phyloP scores from a whole-genome alignment of 2,113 vertebrate species.

The Canis aureus region DNA sequence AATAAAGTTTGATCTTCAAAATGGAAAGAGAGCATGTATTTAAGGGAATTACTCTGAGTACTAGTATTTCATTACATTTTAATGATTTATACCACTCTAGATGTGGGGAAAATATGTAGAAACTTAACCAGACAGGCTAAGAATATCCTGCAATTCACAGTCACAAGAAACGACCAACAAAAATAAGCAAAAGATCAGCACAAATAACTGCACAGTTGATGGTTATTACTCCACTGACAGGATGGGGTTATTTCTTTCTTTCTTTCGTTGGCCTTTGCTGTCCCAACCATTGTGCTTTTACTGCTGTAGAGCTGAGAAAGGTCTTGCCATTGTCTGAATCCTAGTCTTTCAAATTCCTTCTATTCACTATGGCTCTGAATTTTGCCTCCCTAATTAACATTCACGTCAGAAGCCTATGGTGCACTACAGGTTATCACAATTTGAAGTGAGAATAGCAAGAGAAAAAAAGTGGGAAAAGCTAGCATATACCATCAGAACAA shows the following conservation, averaged over 20 bases:
- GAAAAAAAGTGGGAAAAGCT: slow-evolving; percentile 15
- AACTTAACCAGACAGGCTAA: not conserved
- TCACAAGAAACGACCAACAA: not conserved
- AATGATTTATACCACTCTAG: not conserved
- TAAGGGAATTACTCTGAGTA: not conserved
- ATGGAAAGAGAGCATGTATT: not conserved
- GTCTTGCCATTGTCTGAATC: not conserved
- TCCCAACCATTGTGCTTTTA: not conserved
- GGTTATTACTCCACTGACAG: not conserved
- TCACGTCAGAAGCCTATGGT: slow-evolving; percentile 63
- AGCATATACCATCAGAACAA: slow-evolving; percentile 62
- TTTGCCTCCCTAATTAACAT: slow-evolving; percentile 69
- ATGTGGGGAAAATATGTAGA: not conserved
- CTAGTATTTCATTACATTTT: not conserved
- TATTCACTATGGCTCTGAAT: slow-evolving; percentile 64
- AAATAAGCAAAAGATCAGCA: not conserved
- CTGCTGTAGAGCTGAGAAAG: not conserved
- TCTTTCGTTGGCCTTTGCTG: not conserved
- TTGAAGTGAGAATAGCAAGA: slow-evolving; percentile 62
- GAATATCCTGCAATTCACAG: not conserved
- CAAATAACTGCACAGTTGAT: not conserved
- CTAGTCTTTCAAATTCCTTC: slow-evolving; percentile 49
- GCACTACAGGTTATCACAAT: slow-evolving; percentile 63
- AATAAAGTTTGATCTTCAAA: slow-evolving; percentile 12
- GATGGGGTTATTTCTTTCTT: not conserved